Conservation (phyloP, 2,888 invertebrate species). For the Onthophagus sagittarius region DNA sequence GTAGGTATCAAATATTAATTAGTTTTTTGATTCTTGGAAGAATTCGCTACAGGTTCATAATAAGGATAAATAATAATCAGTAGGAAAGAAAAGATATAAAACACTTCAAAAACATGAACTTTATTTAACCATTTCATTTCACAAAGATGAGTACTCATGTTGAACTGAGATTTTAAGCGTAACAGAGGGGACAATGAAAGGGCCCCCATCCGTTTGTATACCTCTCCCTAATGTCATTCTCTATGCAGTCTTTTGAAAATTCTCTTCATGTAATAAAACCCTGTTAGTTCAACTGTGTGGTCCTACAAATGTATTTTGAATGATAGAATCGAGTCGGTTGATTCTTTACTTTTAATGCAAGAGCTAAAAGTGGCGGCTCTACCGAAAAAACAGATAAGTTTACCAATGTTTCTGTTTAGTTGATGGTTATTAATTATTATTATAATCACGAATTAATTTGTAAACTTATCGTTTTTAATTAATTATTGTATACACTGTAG, state of each 20-base stretch:
- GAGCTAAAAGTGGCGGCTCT: slow-evolving; percentile 2
- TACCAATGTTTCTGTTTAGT: neutral
- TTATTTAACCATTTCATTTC: slow-evolving; percentile 44
- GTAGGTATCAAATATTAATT: no score
- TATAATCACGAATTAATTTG: neutral
- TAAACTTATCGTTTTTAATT: slow-evolving; percentile 7
- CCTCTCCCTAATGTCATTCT: slow-evolving; percentile 44
- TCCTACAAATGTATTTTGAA: slow-evolving; percentile 35
- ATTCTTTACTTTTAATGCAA: slow-evolving; percentile 14
- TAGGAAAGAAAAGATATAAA: slow-evolving; percentile 15
- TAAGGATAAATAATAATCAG: neutral
- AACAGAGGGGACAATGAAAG: slow-evolving; percentile 37
- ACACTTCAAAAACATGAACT: slow-evolving; percentile 45
- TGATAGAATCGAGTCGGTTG: slow-evolving; percentile 22
- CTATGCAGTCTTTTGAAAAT: slow-evolving; percentile 45
- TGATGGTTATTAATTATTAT: no score
- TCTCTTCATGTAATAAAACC: slow-evolving; percentile 44
- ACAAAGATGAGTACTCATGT: slow-evolving; percentile 48
- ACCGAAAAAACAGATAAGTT: neutral
- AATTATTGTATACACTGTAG: slow-evolving; percentile 15
- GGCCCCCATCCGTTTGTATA: slow-evolving; percentile 38
- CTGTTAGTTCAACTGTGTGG: slow-evolving; percentile 46
- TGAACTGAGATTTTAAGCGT: slow-evolving; percentile 48
- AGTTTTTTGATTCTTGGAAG: no score
- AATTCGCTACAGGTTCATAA: no score